A percentile compares a stretch with the other conserved stretches of the same genome.
phyloP scores from a whole-genome alignment of 2,113 vertebrate species.

The Paradisaea rubra region DNA sequence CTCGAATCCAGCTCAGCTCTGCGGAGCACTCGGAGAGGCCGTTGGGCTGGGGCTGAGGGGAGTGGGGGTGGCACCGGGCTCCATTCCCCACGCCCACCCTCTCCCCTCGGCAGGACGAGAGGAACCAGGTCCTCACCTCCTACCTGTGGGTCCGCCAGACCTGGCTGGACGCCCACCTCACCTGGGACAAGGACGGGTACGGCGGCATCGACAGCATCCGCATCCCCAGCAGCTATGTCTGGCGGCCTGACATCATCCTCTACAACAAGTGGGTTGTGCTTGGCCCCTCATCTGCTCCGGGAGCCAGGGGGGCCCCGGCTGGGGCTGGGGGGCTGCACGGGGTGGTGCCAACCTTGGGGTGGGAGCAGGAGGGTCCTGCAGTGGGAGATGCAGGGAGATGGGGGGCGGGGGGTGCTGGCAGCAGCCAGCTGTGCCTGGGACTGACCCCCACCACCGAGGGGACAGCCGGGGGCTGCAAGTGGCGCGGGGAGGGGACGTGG shows the following conservation, averaged over 20 bases:
- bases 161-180: conserved; percentile 84
- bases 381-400: fast-evolving
- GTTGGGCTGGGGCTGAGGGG: fast-evolving
- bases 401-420: not conserved
- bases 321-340: not conserved
- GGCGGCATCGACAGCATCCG: conserved; percentile 87
- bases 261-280: conserved; percentile 84
- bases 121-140: conserved; percentile 78
- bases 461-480: fast-evolving
- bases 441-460: fast-evolving
- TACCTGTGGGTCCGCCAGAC: conserved; percentile 90
- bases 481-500: fast-evolving
- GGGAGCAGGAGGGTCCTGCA: not conserved
- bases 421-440: not conserved
- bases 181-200: conserved; percentile 83
- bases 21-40: not conserved
- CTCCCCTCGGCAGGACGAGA: conserved; percentile 67
- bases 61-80: fast-evolving
- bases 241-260: conserved; percentile 89
- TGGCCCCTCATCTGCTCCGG: fast-evolving
- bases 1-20: not conserved
- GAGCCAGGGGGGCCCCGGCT: not conserved
- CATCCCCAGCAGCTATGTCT: conserved; percentile 88
- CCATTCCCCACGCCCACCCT: fast-evolving
- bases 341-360: fast-evolving